Percentiles rank a stretch among this genome's conserved stretches.
Conservation (phyloP, 2,888 invertebrate species). For the Epinotia demarniana region DNA sequence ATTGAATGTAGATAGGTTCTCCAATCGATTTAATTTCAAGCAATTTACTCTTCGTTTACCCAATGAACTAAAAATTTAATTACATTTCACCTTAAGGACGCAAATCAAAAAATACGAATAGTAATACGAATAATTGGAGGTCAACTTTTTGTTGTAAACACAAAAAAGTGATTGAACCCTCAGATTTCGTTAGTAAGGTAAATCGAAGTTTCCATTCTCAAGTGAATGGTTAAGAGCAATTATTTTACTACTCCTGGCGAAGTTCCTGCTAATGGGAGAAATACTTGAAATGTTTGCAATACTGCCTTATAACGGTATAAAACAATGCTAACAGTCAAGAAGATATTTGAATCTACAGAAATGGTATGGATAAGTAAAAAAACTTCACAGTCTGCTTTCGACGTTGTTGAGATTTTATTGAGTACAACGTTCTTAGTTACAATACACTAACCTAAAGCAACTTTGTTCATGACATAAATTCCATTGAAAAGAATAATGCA, state of each 20-base stretch:
- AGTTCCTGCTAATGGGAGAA: conserved; percentile 30
- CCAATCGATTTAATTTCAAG: background rate
- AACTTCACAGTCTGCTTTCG: background rate
- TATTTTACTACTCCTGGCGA: conserved; percentile 31
- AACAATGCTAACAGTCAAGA: conserved; percentile 17
- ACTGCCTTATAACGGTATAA: conserved; percentile 12
- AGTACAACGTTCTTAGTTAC: no score
- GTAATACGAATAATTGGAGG: conserved; percentile 29
- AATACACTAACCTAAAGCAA: no score
- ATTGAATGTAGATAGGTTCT: background rate
- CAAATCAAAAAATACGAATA: background rate
- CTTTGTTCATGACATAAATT: no score
- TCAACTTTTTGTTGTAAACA: background rate
- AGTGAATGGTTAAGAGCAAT: conserved; percentile 19
- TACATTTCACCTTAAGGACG: conserved; percentile 15
- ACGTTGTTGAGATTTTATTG: background rate
- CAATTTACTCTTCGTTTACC: background rate
- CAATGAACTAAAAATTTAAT: conserved; percentile 11
- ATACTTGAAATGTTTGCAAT: conserved; percentile 39
- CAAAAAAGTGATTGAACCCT: background rate
- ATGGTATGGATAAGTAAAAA: background rate
- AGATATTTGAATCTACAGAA: conserved; percentile 2
- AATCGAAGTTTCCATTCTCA: background rate
- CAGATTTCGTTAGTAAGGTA: background rate
- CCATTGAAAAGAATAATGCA: no score